Base-by-base conservation (phyloP, 1,140 invertebrate genomes). In the Tetragonula clypearis region DNA sequence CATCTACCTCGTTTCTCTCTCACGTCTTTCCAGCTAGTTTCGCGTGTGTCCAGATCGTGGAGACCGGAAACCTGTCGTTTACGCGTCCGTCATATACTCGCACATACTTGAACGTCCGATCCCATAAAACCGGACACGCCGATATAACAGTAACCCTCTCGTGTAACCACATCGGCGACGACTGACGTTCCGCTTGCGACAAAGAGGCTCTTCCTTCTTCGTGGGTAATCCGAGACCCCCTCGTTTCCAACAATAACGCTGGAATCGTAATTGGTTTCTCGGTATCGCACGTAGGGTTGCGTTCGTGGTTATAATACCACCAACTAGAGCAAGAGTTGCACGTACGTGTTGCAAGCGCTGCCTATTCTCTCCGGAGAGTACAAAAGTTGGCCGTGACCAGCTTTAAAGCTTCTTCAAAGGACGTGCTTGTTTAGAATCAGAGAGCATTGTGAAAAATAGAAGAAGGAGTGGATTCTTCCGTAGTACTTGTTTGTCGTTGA, bases 21-120 rank as follows among this genome's bases (percentile, higher is more conserved):
- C 68, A 21, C 80, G 60, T 77, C 26, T 49, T 65, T 17, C 58
- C 49, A 79, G 49, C 17, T 55, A 23, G 81, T 85, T 79, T 85
- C 87, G 66, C 55, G 76, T 76, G 87, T 86, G 82, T 69, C 68
- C 66, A 35, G 71, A 71, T 81, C 84, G 80, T 65, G 74, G 66
- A 72, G 74, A 75, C 88, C 88, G 88, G 88, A 89, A 89, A 68
- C 88, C 81, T 65, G 85, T 89, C 87, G 87, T 89, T 89, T 89
- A 86, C 88, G 84, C 80, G 35, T 82, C 75, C 58, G 81, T 83
- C 82, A 49, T 84, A 19, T 84, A n/a, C 76, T 55, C 58, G 68
- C 75, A 35, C 8, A 49, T 49, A 49, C 41, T n/a, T 66, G 65
- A 60, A 76, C 66, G 60, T 17, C 76, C 19, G 65, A 30, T 65